Conservation (phyloP, 92 coral and sea anemone genomes). For the Porites lobata region DNA sequence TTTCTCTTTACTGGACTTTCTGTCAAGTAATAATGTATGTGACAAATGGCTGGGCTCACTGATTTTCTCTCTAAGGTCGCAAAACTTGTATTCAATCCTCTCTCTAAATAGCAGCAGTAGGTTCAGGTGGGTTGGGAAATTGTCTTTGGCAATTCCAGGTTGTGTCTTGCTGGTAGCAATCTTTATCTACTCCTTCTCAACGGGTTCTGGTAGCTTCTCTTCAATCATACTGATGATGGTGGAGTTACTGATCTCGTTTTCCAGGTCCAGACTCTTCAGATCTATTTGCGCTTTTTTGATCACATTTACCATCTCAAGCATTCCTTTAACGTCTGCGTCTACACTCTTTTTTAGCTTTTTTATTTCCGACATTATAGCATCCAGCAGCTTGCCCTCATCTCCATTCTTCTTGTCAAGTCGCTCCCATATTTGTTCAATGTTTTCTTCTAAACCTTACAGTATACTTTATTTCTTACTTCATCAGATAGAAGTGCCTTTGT, state of each 20-base stretch:
- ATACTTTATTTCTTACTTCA: slow-evolving; percentile 7
- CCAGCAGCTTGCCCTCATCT: slow-evolving; percentile 13
- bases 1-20: slow-evolving; percentile 7
- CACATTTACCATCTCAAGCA: slow-evolving; percentile 11
- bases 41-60: neutral
- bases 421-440: slow-evolving; percentile 9
- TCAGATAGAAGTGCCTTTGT: neutral
- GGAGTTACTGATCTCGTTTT: slow-evolving; percentile 24
- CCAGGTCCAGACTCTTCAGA: slow-evolving; percentile 16
- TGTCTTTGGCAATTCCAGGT: neutral
- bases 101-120: slow-evolving; percentile 27
- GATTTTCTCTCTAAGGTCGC: neutral
- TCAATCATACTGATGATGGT: slow-evolving; percentile 26
- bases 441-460: neutral
- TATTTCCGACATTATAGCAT: slow-evolving; percentile 22
- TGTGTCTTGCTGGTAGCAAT: neutral
- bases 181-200: slow-evolving; percentile 9
- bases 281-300: slow-evolving; percentile 16
- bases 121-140: slow-evolving; percentile 7
- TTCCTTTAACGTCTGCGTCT: slow-evolving; percentile 1
- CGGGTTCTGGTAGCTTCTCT: neutral
- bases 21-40: neutral
- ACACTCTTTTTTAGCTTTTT: slow-evolving; percentile 2
- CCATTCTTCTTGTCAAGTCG: slow-evolving; percentile 20
- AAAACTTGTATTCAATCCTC: slow-evolving; percentile 18